Percentiles rank a stretch among this genome's conserved stretches.
Evolutionary conservation across 1,140 invertebrate genomes (phyloP).

Genomic region (Plutomurus gul): DNA sequence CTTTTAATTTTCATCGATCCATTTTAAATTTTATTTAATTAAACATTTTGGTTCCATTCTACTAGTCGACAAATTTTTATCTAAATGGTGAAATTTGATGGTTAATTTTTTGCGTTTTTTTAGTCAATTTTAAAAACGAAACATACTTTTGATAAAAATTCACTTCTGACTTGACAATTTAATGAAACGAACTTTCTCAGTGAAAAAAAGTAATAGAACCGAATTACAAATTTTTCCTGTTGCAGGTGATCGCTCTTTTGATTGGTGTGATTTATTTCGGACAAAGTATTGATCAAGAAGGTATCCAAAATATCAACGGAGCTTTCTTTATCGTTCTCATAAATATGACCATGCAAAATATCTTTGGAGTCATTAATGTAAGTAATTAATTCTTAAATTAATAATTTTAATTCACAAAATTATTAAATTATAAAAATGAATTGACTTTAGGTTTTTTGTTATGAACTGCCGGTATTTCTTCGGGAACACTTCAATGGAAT

Average conservation of each 20-base stretch:
- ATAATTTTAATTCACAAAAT: constrained; percentile 84
- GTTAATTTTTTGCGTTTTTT: too few species aligned
- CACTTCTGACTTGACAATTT: too few species aligned
- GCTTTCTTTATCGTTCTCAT: constrained; percentile 88
- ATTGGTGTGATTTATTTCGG: constrained; percentile 88
- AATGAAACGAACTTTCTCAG: too few species aligned
- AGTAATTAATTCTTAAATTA: constrained; percentile 53
- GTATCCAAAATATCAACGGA: constrained; percentile 94
- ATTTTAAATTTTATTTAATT: too few species aligned
- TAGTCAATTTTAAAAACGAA: too few species aligned
- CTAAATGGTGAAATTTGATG: too few species aligned
- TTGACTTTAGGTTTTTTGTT: constrained; percentile 78
- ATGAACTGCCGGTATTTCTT: constrained; percentile 87
- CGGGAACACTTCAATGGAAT: constrained; percentile 88
- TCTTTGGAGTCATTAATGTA: constrained; percentile 70
- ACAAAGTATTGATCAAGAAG: constrained; percentile 80
- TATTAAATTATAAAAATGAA: constrained; percentile 1
- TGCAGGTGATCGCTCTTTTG: constrained; percentile 74
- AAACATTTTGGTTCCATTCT: too few species aligned
- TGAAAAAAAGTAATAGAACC: too few species aligned
- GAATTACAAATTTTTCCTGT: background rate
- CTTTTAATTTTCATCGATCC: background rate
- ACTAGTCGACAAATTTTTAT: background rate
- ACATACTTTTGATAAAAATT: too few species aligned
- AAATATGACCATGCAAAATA: constrained; percentile 92